These are phyloP conservation scores for Drosophila pegasa DNA, from an alignment of 2,888 invertebrate genomes.

Conservation along the genomic window DNA sequence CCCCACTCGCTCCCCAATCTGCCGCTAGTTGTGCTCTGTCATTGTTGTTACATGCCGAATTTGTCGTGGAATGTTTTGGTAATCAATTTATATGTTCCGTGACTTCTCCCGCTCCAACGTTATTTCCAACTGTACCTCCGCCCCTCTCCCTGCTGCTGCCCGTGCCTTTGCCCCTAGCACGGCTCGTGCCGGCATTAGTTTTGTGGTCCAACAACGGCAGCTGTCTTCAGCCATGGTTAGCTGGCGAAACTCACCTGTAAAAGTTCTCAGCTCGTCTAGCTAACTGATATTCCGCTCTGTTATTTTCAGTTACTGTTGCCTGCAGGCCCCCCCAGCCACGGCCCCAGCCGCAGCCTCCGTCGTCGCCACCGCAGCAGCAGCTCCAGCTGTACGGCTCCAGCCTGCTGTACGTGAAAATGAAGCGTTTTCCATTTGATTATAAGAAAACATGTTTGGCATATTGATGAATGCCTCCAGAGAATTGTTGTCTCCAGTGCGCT, in stretches of 20 bases:
- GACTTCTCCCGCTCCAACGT: neutral
- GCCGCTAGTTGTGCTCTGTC: slow-evolving; percentile 37
- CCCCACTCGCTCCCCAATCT: neutral
- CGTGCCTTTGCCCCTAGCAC: too few relatives aligned
- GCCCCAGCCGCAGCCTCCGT: slow-evolving; percentile 2
- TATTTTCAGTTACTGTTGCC: slow-evolving; percentile 31
- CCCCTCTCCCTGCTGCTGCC: too few relatives aligned
- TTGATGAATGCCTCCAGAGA: slow-evolving; percentile 79
- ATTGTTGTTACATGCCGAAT: slow-evolving; percentile 74
- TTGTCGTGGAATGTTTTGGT: slow-evolving; percentile 77
- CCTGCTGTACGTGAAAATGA: slow-evolving; percentile 78
- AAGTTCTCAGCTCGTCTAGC: slow-evolving; percentile 38
- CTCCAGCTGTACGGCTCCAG: slow-evolving; percentile 25
- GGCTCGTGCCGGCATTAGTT: slow-evolving; percentile 40
- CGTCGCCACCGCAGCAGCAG: too few relatives aligned
- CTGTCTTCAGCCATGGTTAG: slow-evolving; percentile 30
- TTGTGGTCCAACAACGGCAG: slow-evolving; percentile 35
- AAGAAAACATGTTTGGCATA: slow-evolving; percentile 81
- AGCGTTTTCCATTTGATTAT: slow-evolving; percentile 80
- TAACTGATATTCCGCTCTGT: slow-evolving; percentile 32
- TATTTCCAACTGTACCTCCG: neutral
- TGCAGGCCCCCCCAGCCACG: slow-evolving; percentile 6
- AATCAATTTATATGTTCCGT: slow-evolving; percentile 72
- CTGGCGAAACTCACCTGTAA: slow-evolving; percentile 61
- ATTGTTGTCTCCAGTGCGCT: slow-evolving; percentile 48